Base-by-base conservation (phyloP, 2,888 invertebrate genomes). In the Diadegma fenestrale region DNA sequence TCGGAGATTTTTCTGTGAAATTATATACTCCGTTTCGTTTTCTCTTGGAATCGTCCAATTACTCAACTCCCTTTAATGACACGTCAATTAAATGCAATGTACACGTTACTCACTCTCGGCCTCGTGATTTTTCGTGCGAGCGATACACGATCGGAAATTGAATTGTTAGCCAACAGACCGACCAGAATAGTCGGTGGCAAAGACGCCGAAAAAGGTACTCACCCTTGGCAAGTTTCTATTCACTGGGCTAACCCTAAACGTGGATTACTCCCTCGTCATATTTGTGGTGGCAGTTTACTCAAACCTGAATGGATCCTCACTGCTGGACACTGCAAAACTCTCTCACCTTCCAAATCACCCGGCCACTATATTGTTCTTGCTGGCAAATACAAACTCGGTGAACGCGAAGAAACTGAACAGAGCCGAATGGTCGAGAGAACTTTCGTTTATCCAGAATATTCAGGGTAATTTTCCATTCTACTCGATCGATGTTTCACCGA, bases 141-240 rank as follows among this genome's bases (percentile, higher is more conserved):
- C 37, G 80, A 77, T 30, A 77, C 73, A 7, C 82, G 85, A 19
- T 77, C 80, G 68, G 64, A 37, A 7, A 73, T 86, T 43, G 66
- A 77, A 68, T 87, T 90, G 85, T 66, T 92, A 64, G 90, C 91
- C 1, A 90, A 87, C 66, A 89, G 92, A 33, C 91, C 91, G 8
- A 89, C 90, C 43, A 90, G 92, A 41, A 92, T 92, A 76, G 92
- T 92, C 8, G 92, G 92, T 1, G 92, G 92, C 12, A 90, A 90
- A 80, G 84, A 94, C 4, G 94, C 95, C 0, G 89, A 87, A 0
- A 92, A 93, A 79, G 94, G 94, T 68, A 84, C 92, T 0, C 94
- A 95, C 22, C 94, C 95, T 0, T 95, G 94, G 91, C 95, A 94
- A 80, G 92, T 95, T 1, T 95, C 95, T 2, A 88, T 95, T 77